Percentiles rank a stretch among this genome's conserved stretches.
phyloP scores from a whole-genome alignment of 2,888 invertebrate species.

The Candidula unifasciata region DNA sequence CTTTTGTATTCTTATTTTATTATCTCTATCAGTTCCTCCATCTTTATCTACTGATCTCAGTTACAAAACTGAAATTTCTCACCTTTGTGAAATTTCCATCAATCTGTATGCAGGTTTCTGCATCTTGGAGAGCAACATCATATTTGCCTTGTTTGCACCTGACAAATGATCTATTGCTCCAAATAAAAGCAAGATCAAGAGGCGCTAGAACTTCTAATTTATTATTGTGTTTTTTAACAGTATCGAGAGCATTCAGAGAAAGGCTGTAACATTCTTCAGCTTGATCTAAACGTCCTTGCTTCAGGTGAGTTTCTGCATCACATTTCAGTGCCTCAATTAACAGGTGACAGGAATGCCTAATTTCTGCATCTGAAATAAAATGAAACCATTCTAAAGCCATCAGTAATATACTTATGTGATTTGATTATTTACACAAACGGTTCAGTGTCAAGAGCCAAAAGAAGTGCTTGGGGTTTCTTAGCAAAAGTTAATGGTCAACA shows the following conservation, averaged over 20 bases:
- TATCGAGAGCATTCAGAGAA: conserved; percentile 6
- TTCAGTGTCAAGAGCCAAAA: too few relatives aligned
- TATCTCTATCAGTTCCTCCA: too few relatives aligned
- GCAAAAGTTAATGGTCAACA: too few relatives aligned
- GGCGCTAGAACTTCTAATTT: not conserved
- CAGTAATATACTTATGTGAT: not conserved
- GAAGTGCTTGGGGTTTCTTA: too few relatives aligned
- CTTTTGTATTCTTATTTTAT: too few relatives aligned
- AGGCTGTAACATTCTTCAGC: conserved; percentile 33
- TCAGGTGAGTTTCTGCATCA: conserved; percentile 45
- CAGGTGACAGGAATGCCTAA: not conserved
- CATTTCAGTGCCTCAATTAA: conserved; percentile 41
- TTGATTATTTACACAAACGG: too few relatives aligned
- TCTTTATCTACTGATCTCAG: too few relatives aligned
- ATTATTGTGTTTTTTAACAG: not conserved
- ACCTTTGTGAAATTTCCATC: conserved; percentile 47
- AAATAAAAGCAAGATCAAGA: conserved; percentile 14
- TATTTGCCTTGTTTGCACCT: conserved; percentile 27
- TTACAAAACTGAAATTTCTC: not conserved
- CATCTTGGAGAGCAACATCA: conserved; percentile 33
- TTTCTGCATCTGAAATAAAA: not conserved
- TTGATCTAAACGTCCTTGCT: not conserved
- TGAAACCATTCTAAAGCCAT: not conserved
- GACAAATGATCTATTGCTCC: conserved; percentile 43
- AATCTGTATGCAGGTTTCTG: conserved; percentile 23